Base-by-base conservation (phyloP, 2,797 vertebrate species). In the Sebastes hubbsi region DNA sequence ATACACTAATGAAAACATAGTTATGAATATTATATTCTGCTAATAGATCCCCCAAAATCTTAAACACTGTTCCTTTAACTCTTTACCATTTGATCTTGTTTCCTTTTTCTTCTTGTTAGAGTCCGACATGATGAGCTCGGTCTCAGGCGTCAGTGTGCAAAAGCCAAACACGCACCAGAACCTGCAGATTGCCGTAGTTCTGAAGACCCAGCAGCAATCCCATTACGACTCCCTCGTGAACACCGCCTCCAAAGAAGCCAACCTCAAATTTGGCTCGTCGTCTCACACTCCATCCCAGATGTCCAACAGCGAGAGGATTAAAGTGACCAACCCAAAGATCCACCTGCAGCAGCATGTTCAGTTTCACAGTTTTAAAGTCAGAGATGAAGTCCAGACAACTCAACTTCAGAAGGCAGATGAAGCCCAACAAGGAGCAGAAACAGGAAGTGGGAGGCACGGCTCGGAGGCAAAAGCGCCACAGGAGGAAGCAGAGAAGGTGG, bases 71-170 rank as follows among this genome's bases (percentile, higher is more conserved):
- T 49, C 0, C 46, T 20, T 49, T 49, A n/a, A 56, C 24, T 16
- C n/a, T 34, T 18, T 10, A 16, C 14, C 14, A 1, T 52, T 34
- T 59, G 3, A 56, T 46, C 4, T 9, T 52, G 8, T 86, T 84
- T 22, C 25, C 12, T 42, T 54, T 36, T 69, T 74, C 78, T 89
- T 16, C 46, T 56, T 14, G 13, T 34, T 32, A 95, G 95, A 92
- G 72, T 90, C 77, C 0, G 94, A 94, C 80, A 89, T 94, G 62
- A 95, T 92, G 93, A 87, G 81, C 30, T 85, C 72, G 0, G 18
- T 88, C 20, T 89, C 80, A 55, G 74, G 69, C 18, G 49, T 80
- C 12, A 38, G 4, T 38, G 4, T 76, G 20, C 72, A 69, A 27
- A 82, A 84, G 64, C 55, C 77, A 20, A 63, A 64, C 13, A n/a